Evolutionary conservation across 2,113 vertebrate species (phyloP).

Genomic region (Acrocephalus kingi): DNA sequence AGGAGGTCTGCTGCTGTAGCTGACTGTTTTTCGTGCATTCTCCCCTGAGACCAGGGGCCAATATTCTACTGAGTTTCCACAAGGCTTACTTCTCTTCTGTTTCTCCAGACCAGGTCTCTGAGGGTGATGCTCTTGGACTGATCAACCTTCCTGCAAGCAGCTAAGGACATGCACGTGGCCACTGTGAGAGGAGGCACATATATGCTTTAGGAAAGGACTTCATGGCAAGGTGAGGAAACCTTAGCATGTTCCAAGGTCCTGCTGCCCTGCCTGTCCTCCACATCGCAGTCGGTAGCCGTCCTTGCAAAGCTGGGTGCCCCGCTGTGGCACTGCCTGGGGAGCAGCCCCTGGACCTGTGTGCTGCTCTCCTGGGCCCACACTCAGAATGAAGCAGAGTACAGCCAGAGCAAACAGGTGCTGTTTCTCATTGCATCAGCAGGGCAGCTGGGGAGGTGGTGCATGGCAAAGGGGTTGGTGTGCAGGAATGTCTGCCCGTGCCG

Average conservation of each 20-base stretch:
- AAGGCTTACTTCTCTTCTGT: background rate
- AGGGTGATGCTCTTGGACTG: background rate
- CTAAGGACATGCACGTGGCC: rapidly evolving
- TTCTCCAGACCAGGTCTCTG: background rate
- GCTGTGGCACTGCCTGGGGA: rapidly evolving
- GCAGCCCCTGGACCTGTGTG: rapidly evolving
- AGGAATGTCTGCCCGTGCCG: background rate
- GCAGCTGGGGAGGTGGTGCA: rapidly evolving
- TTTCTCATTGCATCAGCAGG: background rate
- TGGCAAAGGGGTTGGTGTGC: rapidly evolving
- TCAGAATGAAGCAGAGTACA: rapidly evolving
- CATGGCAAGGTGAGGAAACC: background rate
- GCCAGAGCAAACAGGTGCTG: rapidly evolving
- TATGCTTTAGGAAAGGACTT: background rate
- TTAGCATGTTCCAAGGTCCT: no score
- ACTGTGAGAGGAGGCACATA: rapidly evolving
- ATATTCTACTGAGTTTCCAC: background rate
- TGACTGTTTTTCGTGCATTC: background rate
- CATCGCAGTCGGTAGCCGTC: rapidly evolving
- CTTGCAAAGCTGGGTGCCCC: rapidly evolving
- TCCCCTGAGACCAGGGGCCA: background rate
- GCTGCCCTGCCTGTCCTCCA: background rate
- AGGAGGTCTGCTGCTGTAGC: background rate
- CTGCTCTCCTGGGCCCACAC: rapidly evolving
- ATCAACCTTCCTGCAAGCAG: background rate